Percentiles rank a stretch among this genome's conserved stretches.
Evolutionary conservation across 2,113 vertebrate genomes (phyloP).

Genomic region (Gorsachius goisagi): DNA sequence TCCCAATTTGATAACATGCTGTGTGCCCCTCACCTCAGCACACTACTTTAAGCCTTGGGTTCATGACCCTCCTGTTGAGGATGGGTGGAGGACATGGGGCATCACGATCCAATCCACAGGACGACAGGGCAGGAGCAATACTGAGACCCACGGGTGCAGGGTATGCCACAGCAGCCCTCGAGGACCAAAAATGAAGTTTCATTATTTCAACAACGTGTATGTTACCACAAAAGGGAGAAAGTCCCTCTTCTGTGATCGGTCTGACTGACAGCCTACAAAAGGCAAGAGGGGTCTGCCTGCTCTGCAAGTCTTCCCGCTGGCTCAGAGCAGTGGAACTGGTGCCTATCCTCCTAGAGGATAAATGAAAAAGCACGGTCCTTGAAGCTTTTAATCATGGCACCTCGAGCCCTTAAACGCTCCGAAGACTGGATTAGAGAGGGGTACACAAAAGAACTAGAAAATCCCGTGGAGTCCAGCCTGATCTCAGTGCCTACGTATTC

Average conservation of each 20-base stretch:
- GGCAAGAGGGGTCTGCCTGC: neutral
- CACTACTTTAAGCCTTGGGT: neutral
- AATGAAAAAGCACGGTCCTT: neutral
- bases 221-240: neutral
- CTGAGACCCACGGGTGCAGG: neutral
- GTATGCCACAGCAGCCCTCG: neutral
- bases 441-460: neutral
- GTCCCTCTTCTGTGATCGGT: accelerated
- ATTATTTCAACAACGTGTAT: neutral
- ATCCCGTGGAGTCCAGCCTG: neutral
- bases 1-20: neutral
- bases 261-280: neutral
- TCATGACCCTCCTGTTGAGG: neutral
- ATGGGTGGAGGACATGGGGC: neutral
- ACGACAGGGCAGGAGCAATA: neutral
- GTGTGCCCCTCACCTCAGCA: neutral
- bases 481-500: neutral
- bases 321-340: neutral
- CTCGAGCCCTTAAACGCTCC: neutral
- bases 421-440: neutral
- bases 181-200: neutral
- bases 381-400: neutral
- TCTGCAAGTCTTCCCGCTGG: neutral
- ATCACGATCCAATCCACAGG: neutral
- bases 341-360: neutral